Evolutionary conservation across 2,888 invertebrate genomes (phyloP), one percentile per base, ranked within the genome.

Genomic region (Papilio elwesi): DNA sequence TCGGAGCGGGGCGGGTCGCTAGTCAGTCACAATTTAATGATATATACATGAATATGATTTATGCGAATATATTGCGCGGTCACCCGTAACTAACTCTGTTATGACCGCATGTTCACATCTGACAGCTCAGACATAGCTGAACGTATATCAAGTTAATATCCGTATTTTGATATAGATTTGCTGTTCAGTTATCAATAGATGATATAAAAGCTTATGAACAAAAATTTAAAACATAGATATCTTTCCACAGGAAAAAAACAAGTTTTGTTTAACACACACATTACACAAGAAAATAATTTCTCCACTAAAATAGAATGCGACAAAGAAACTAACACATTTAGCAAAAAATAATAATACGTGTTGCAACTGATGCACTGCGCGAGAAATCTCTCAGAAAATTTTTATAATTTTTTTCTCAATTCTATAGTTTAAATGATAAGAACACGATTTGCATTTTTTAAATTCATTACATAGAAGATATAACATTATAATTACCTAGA

Each of bases 31-130:
- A 11, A 49, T 49, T 11, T 12, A 49, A 12, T 49, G 10, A 49
- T 49, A 49, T 49, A 49, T 49, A 0, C 49, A 49, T 16, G 53
- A n/a, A n/a, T n/a, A n/a, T n/a, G n/a, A n/a, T n/a, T n/a, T 53
- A 7, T 15, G 16, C 16, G 52, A 4, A n/a, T 52, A 53, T 53
- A 53, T 53, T 8, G 53, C 9, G 53, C 53, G 53, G 53, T 53
- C 53, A 53, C 9, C 26, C 36, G 55, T 57, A 36, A 36, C 36
- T 36, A 57, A 57, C 55, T 12, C 36, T 36, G 6, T 57, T 57
- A 57, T 57, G 13, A 57, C 55, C 55, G 26, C 36, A 57, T 57
- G 55, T 36, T 57, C 55, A 53, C 16, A 57, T 57, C 26, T 57
- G 55, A 57, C 55, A 26, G 53, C 26, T 8, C 7, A 8, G 26